phyloP scores from a whole-genome alignment of 30 jellyfish, hydroid and myxozoan species.

The Nemopilema nomurai region DNA sequence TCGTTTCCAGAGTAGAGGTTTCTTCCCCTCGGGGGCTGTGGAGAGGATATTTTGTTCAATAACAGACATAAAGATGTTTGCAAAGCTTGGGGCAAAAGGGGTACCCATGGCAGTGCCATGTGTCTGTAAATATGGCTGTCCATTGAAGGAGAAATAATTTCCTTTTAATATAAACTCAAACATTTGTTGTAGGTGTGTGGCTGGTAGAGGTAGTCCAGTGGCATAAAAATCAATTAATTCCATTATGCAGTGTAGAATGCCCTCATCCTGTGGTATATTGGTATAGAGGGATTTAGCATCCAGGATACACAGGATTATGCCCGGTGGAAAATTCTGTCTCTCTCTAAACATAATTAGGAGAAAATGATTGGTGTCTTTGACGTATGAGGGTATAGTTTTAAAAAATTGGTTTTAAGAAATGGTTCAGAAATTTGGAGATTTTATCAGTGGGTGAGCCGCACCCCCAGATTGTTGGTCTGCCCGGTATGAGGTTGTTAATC shows the following conservation, averaged over 20 bases:
- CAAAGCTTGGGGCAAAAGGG: slow-evolving; percentile 54
- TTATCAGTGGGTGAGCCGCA: slow-evolving; percentile 57
- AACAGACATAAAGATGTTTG: slow-evolving; percentile 46
- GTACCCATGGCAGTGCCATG: slow-evolving; percentile 71
- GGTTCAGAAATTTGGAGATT: slow-evolving; percentile 40
- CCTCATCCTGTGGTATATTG: slow-evolving; percentile 9
- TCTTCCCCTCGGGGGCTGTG: background rate
- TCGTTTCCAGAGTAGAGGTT: slow-evolving; percentile 9
- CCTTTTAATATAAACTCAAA: background rate
- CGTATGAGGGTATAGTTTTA: slow-evolving; percentile 19
- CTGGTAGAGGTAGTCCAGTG: slow-evolving; percentile 3
- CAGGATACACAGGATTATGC: background rate
- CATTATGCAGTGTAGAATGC: background rate
- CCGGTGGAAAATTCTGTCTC: background rate
- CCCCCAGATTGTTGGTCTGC: slow-evolving; percentile 60
- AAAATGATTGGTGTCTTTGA: slow-evolving; percentile 47
- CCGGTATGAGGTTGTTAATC: slow-evolving; percentile 51
- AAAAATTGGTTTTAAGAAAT: slow-evolving; percentile 41
- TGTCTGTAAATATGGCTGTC: slow-evolving; percentile 22
- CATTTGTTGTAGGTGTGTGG: background rate
- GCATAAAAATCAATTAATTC: slow-evolving; percentile 3
- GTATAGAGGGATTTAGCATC: slow-evolving; percentile 19
- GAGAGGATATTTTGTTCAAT: slow-evolving; percentile 49
- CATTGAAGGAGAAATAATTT: slow-evolving; percentile 7
- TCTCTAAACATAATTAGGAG: background rate